Percentiles rank a stretch among this genome's conserved stretches.
Conservation (phyloP, 2,797 vertebrate species). For the Paguma larvata region DNA sequence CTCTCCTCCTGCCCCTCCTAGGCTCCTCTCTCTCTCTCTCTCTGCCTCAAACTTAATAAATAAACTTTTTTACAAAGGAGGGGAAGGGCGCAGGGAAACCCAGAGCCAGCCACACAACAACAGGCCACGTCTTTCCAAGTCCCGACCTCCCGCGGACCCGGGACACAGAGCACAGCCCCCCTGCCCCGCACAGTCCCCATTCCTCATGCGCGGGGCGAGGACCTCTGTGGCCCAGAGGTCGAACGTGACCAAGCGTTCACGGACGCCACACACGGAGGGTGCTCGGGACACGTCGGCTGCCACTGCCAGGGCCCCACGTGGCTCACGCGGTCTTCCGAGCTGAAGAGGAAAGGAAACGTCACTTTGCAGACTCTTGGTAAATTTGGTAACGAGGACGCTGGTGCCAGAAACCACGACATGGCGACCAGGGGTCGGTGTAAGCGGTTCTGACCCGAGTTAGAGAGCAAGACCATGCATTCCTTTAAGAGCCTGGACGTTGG, state of each 20-base stretch:
- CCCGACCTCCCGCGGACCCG: not conserved
- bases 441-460: fast-evolving
- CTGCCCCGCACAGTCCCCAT: no score
- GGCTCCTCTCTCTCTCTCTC: no score
- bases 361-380: fast-evolving
- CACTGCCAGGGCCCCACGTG: fast-evolving
- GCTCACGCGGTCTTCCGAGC: fast-evolving
- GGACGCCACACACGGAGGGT: fast-evolving
- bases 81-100: not conserved
- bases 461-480: no score
- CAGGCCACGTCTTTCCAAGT: not conserved
- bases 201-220: no score
- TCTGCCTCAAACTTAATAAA: no score
- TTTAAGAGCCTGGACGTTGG: not conserved
- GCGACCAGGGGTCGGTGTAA: fast-evolving
- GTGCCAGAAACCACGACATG: fast-evolving
- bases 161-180: not conserved
- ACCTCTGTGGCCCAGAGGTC: no score
- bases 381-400: fast-evolving
- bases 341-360: not conserved
- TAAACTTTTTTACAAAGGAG: no score
- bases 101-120: not conserved
- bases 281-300: fast-evolving
- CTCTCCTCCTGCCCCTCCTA: no score
- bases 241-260: fast-evolving